These are phyloP conservation scores for Synanthedon andrenaeformis DNA, from an alignment of 2,888 invertebrate species.

Conservation along the genomic window DNA sequence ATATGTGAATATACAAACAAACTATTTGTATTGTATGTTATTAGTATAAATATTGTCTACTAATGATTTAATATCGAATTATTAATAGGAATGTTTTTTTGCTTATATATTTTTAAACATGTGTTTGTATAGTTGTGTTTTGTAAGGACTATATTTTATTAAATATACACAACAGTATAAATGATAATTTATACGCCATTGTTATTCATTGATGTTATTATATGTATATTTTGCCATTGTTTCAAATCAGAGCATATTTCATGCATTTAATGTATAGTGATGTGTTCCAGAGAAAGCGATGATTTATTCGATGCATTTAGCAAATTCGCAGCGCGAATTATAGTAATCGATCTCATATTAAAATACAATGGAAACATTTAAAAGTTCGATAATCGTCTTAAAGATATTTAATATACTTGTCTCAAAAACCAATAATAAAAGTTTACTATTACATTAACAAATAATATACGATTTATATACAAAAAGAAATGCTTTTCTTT, in stretches of 20 bases:
- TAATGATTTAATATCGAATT: too few relatives aligned
- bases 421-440: too few relatives aligned
- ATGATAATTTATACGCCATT: conserved; percentile 71
- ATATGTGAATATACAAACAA: neutral
- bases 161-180: conserved; percentile 70
- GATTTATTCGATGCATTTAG: conserved; percentile 3
- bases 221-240: conserved; percentile 71
- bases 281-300: conserved; percentile 24
- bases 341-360: neutral
- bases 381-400: too few relatives aligned
- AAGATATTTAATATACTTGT: too few relatives aligned
- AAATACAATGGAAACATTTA: too few relatives aligned
- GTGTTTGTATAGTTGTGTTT: too few relatives aligned
- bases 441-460: too few relatives aligned
- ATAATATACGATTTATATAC: too few relatives aligned
- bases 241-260: conserved; percentile 71
- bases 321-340: neutral
- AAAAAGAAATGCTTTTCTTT: too few relatives aligned
- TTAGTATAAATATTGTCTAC: neutral
- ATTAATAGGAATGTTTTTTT: too few relatives aligned
- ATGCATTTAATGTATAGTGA: conserved; percentile 65
- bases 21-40: neutral
- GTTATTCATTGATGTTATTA: conserved; percentile 72
- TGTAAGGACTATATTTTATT: conserved; percentile 62
- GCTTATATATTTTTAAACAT: too few relatives aligned